Conservation (phyloP, 2,113 vertebrate species). For the Crotophaga sulcirostris region DNA sequence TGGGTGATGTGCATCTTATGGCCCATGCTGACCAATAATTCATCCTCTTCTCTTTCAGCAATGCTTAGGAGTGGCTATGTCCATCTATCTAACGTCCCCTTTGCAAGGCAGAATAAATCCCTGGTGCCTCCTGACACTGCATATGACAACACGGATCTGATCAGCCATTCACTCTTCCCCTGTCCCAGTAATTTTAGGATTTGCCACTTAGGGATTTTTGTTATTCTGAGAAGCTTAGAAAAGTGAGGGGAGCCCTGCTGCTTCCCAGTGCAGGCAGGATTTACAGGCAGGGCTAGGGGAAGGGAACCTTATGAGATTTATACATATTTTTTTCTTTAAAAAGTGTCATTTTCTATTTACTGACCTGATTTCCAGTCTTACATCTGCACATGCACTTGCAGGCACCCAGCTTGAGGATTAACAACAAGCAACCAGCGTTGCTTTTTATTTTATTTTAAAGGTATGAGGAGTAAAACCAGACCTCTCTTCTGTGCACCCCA, state of each 20-base stretch:
- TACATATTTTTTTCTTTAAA: not conserved
- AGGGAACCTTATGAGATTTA: not conserved
- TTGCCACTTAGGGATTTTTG: conserved; percentile 28
- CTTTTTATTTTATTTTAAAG: not conserved
- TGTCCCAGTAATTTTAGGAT: conserved; percentile 11
- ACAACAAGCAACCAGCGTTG: not conserved
- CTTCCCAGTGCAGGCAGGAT: not conserved
- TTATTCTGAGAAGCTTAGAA: not conserved
- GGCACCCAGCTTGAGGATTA: not conserved
- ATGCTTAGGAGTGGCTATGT: not conserved
- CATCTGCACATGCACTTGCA: accelerated
- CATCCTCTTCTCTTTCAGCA: not conserved
- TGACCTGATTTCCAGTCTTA: conserved; percentile 30
- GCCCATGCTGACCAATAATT: not conserved
- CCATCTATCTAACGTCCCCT: not conserved
- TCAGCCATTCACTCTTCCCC: not conserved
- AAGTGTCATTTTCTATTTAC: not conserved
- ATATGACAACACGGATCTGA: not conserved
- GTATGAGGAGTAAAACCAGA: not conserved
- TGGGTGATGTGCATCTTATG: not conserved
- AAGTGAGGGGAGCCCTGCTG: not conserved
- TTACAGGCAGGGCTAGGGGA: not conserved
- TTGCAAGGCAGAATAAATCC: not conserved
- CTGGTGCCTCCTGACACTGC: not conserved
- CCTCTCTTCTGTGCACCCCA: not conserved